Evolutionary conservation across 2,113 vertebrate species (phyloP), one percentile per base, ranked within the genome.

Genomic region (Sinocyclocheilus anshuiensis): DNA sequence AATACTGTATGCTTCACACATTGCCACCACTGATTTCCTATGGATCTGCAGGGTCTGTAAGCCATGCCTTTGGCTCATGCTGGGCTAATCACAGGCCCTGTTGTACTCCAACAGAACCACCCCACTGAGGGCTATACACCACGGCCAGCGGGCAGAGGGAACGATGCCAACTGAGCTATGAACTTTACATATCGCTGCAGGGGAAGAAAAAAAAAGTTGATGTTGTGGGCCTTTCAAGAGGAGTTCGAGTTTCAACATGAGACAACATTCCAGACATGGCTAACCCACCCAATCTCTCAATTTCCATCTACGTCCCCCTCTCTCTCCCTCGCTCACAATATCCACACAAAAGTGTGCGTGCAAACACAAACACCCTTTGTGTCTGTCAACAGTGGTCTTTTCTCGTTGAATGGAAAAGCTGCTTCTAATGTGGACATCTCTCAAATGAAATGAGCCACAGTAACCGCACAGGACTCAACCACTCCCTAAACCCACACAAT

Each of bases 161-260:
- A 33, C 36, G 29, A 20, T 1, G 89, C 92, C 93, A 92, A 87
- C 74, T 71, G 78, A 88, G 89, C 89, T 87, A 87, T 90, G 81
- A 91, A 91, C 89, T 90, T 90, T 88, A 92, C 91, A 88, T 63
- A 84, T 88, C 69, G 87, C 78, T 24, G 79, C 50, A 89, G 75
- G 80, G 87, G 76, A 91, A 88, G 92, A 89, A 93, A 89, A 89
- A 88, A 88, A 45, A 75, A 75, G 6, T 71, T 87, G 26, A 22
- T 86, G 86, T 57, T 71, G 72, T 86, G 84, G 78, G 91, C 89
- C 92, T 93, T 93, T 93, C 90, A 91, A 89, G 77, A 84, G 86
- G 89, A 93, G 90, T 91, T 94, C 93, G 81, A 93, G 94, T 94
- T 94, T 90, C 93, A 93, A 94, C 94, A 93, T 84, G 93, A 94